These are phyloP conservation scores for Daphoenositta chrysoptera DNA, from an alignment of 2,113 vertebrate species.

Conservation along the genomic window DNA sequence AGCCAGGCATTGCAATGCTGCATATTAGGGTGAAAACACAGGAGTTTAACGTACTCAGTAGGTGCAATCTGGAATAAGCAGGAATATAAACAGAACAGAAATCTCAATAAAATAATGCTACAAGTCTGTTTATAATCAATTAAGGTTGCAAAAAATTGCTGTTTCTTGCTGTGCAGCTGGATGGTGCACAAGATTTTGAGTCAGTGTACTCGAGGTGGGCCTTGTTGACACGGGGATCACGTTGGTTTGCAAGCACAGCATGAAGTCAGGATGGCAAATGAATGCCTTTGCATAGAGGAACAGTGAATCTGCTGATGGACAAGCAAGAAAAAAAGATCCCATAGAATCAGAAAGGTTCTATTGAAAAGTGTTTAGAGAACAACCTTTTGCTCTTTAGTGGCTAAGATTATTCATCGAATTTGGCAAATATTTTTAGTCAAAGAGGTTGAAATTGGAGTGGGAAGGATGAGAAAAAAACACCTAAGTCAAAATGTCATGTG, in stretches of 20 bases:
- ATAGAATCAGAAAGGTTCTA: neutral
- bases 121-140: neutral
- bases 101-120: neutral
- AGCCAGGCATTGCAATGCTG: neutral
- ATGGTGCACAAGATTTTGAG: neutral
- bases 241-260: neutral
- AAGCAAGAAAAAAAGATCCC: neutral
- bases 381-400: constrained; percentile 16
- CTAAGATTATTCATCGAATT: constrained; percentile 47
- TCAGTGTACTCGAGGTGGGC: neutral
- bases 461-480: constrained; percentile 6
- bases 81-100: neutral
- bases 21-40: neutral
- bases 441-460: constrained; percentile 11
- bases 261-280: neutral
- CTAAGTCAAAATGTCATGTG: constrained; percentile 50
- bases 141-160: neutral
- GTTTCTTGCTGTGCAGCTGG: neutral
- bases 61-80: neutral
- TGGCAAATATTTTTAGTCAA: constrained; percentile 39
- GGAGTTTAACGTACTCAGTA: neutral
- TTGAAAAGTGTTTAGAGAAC: neutral
- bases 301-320: neutral
- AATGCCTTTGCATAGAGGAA: neutral
- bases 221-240: rapidly evolving